Evolutionary conservation across 1,140 invertebrate species (phyloP).

Genomic region (Lepidurus arcticus): DNA sequence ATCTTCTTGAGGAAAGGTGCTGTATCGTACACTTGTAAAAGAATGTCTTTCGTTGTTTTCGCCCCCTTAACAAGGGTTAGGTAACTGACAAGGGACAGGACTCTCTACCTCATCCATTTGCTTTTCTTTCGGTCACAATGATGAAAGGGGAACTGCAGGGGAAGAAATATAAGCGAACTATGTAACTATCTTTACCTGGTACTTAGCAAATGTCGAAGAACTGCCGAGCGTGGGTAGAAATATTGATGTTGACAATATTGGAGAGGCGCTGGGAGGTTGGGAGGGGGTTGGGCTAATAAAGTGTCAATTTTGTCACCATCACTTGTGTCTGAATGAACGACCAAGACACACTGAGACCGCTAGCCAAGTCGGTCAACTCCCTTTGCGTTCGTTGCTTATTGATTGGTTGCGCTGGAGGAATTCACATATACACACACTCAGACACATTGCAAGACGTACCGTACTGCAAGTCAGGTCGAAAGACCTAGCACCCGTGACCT

Average conservation of each 20-base stretch:
- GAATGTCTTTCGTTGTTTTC: background rate
- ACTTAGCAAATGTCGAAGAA: too few species aligned
- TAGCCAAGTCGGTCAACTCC: constrained; percentile 16
- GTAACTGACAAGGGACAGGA: too few species aligned
- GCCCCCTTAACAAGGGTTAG: background rate
- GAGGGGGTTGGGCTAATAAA: constrained; percentile 6
- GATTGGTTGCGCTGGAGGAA: constrained; percentile 16
- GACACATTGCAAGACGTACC: constrained; percentile 14
- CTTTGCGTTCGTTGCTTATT: constrained; percentile 5
- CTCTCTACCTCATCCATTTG: too few species aligned
- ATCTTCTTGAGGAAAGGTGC: background rate
- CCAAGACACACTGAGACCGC: constrained; percentile 17
- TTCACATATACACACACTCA: constrained; percentile 19
- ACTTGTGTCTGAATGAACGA: constrained; percentile 21
- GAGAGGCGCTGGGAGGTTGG: background rate
- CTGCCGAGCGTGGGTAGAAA: too few species aligned
- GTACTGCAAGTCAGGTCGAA: background rate
- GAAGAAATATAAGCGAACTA: too few species aligned
- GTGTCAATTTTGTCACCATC: constrained; percentile 14
- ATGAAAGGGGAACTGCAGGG: too few species aligned
- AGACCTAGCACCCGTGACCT: background rate
- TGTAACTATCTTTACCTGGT: too few species aligned
- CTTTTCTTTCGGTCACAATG: too few species aligned
- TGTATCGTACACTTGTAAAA: background rate
- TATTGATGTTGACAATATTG: background rate